phyloP scores from a whole-genome alignment of 1,140 invertebrate genomes.

The Drosophila punjabiensis region DNA sequence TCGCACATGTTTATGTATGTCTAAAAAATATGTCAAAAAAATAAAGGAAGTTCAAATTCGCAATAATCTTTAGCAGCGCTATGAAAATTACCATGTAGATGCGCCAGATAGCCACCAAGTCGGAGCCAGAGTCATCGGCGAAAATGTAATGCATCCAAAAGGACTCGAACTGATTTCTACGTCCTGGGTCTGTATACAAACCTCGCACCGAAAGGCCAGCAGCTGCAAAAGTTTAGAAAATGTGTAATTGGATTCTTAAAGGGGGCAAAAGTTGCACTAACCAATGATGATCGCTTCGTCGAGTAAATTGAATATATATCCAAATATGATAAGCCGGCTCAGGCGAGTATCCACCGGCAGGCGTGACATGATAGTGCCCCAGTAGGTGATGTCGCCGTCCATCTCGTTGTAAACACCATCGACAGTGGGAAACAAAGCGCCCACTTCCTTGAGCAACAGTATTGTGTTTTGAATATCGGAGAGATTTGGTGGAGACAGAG shows the following conservation, averaged over 20 bases:
- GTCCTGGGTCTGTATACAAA: constrained; percentile 87
- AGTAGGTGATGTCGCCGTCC: constrained; percentile 96
- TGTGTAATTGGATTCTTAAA: not conserved
- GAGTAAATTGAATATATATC: constrained; percentile 94
- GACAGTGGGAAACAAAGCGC: constrained; percentile 88
- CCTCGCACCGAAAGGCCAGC: constrained; percentile 93
- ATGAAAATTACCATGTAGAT: constrained; percentile 89
- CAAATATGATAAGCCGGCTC: constrained; percentile 94
- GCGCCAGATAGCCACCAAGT: constrained; percentile 93
- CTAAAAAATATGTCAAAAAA: constrained; percentile 24
- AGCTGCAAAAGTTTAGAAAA: constrained; percentile 86
- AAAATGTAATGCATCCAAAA: constrained; percentile 93
- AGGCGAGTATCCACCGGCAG: constrained; percentile 94
- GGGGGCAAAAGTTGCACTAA: constrained; percentile 75
- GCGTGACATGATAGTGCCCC: constrained; percentile 93
- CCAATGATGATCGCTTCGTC: constrained; percentile 96
- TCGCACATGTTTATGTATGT: constrained; percentile 59
- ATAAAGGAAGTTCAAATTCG: not conserved
- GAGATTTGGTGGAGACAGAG: constrained; percentile 95
- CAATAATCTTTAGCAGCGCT: not conserved
- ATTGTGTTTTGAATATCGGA: constrained; percentile 93
- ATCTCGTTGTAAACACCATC: constrained; percentile 86
- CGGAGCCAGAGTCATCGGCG: constrained; percentile 93
- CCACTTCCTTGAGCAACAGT: constrained; percentile 94
- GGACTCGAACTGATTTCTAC: constrained; percentile 87